These are phyloP conservation scores for Bothrops jararaca DNA, from an alignment of 2,113 vertebrate species.

Conservation along the genomic window DNA sequence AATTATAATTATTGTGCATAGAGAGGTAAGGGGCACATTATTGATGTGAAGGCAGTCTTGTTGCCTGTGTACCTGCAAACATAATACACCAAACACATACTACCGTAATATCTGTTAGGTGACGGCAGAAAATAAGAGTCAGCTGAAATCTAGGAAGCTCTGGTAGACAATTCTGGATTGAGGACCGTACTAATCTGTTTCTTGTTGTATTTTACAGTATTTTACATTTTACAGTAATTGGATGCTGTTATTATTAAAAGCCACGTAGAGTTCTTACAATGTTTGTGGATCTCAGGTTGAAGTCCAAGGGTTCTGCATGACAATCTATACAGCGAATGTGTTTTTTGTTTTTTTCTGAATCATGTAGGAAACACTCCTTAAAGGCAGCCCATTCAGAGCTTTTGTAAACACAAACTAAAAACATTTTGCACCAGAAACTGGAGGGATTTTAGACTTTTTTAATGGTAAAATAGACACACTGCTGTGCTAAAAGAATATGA, in stretches of 20 bases:
- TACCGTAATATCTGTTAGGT: neutral
- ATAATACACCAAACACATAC: neutral
- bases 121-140: neutral
- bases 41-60: neutral
- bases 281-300: neutral
- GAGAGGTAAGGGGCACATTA: too few relatives aligned
- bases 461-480: constrained; percentile 22
- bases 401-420: constrained; percentile 30
- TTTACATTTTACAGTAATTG: neutral
- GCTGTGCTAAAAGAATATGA: constrained; percentile 11
- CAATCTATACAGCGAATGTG: neutral
- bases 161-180: neutral
- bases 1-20: neutral
- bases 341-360: neutral
- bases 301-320: neutral
- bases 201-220: too few relatives aligned
- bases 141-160: neutral
- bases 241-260: neutral
- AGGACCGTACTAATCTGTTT: neutral
- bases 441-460: constrained; percentile 41
- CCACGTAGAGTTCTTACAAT: neutral
- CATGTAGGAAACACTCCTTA: neutral
- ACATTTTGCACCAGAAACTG: constrained; percentile 26
- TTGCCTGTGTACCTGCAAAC: neutral
- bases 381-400: too few relatives aligned